Base-by-base conservation (phyloP, 2,797 vertebrate genomes). In the Microchirus variegatus region DNA sequence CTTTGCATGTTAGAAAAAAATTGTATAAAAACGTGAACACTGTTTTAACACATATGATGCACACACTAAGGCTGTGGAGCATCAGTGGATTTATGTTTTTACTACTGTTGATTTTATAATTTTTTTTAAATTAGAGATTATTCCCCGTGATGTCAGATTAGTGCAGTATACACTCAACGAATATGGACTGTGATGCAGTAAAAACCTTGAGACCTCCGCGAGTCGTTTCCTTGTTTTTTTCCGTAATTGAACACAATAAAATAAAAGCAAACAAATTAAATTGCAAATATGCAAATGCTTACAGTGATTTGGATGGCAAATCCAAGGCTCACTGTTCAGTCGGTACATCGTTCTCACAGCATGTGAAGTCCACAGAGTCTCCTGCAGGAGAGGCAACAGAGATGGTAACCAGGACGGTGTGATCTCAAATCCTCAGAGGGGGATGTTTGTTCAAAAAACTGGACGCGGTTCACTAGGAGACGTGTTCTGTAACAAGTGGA, bases 341-440 rank as follows among this genome's bases (percentile, higher is more conserved):
- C 26, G 1, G 2, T 52, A 51, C 46, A 56, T 5, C n/a, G 9
- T 93, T 89, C 77, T 85, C 75, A 64, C 45, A n/a, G 41, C 41
- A 13, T 60, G 71, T 66, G 81, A 71, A 61, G 70, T 87, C 69
- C n/a, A 18, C 10, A 18, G 42, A 62, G 63, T n/a, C 10, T 75
- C 75, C 86, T 73, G 58, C 2, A 73, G 78, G 85, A 71, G 38
- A 40, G 53, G 41, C 36, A 62, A 35, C 67, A 47, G 6, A 40
- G 36, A 11, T 11, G 52, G 88, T 87, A 85, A 75, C 90, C 55
- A 80, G 63, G 87, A 59, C 75, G 41, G 69, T 63, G 19, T 53
- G 19, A 67, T 53, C 41, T 15, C 26, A 48, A 80, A 71, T 54
- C 61, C 88, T 78, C 87, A 76, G 44, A 81, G 85, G 86, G 73